A percentile compares a stretch with the other conserved stretches of the same genome.
Evolutionary conservation across 1,140 invertebrate species (phyloP).

Genomic region (Ruditapes philippinarum): DNA sequence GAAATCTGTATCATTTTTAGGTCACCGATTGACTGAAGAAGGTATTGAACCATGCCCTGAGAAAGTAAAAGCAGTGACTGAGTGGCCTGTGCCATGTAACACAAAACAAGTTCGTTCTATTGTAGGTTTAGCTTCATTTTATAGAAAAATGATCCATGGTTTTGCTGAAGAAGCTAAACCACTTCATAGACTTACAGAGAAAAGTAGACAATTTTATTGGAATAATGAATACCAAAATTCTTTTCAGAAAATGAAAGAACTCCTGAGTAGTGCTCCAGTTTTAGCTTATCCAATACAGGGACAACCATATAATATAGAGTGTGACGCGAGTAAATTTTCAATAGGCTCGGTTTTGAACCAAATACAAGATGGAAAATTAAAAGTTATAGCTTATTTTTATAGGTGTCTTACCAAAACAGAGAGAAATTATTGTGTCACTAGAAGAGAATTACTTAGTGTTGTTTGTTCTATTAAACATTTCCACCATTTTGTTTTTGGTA

Average conservation of each 20-base stretch:
- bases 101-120: not conserved
- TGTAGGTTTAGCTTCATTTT: not conserved
- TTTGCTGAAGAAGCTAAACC: not conserved
- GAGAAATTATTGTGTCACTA: conserved; percentile 85
- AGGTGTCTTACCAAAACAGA: too few relatives aligned
- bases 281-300: not conserved
- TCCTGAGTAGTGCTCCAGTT: not conserved
- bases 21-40: conserved; percentile 12
- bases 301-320: not conserved
- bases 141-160: not conserved
- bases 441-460: conserved; percentile 72
- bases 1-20: conserved; percentile 2
- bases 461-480: conserved; percentile 58
- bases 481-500: conserved; percentile 66
- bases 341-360: conserved; percentile 79
- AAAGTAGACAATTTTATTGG: not conserved
- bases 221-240: not conserved
- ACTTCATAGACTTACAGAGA: not conserved
- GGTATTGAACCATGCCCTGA: not conserved
- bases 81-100: conserved; percentile 23
- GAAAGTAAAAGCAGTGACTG: not conserved
- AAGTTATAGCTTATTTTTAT: conserved; percentile 39
- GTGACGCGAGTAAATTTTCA: conserved; percentile 71
- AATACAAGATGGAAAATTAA: conserved; percentile 50
- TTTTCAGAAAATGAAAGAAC: not conserved